Evolutionary conservation across 1,140 invertebrate species (phyloP), one percentile per base, ranked within the genome.

Genomic region (Penaeus chinensis): DNA sequence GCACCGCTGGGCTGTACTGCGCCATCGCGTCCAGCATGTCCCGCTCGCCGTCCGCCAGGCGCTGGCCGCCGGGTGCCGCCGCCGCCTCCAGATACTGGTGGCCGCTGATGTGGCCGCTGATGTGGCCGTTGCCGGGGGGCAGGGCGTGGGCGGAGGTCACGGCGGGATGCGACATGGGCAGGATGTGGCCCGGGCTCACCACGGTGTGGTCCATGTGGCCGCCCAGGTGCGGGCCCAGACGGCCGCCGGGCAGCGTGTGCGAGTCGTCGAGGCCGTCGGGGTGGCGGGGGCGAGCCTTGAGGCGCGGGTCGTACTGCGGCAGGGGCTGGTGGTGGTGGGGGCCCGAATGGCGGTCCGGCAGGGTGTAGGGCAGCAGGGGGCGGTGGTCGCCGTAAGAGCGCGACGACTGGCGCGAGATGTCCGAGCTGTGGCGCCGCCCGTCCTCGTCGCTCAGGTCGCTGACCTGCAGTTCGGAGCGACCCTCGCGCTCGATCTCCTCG

Each of bases 371-470:
- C 84, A 96, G 95, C 60, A 96, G 92, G 2, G 96, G 96, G 22
- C 95, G 93, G 91, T 96, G 95, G 91, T 96, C 96, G 3, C 95
- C 95, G 91, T 96, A 96, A 83, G 95, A 96, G 89, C 96, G 94
- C 0, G 95, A 95, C 0, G 95, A 96, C 91, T 95, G 95, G 89
- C 95, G 92, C 90, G 94, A 95, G 93, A 95, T 95, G 91, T 96
- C 96, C 37, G 90, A 90, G 90, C 95, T 95, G 89, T 95, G 95
- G n/a, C 95, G 93, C 62, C 95, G 95, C 19, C 95, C 95, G 91
- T 95, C 94, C 90, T 96, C 96, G 91, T 96, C 96, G 60, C 95
- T 96, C 93, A 96, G 74, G 62, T 91, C 90, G 54, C 89, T 90
- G 61, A 90, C 80, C 79, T 90, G 85, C 27, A 89, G 69, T 69